Evolutionary conservation across 2,113 vertebrate genomes (phyloP).

Genomic region (Dicrurus megarhynchus): DNA sequence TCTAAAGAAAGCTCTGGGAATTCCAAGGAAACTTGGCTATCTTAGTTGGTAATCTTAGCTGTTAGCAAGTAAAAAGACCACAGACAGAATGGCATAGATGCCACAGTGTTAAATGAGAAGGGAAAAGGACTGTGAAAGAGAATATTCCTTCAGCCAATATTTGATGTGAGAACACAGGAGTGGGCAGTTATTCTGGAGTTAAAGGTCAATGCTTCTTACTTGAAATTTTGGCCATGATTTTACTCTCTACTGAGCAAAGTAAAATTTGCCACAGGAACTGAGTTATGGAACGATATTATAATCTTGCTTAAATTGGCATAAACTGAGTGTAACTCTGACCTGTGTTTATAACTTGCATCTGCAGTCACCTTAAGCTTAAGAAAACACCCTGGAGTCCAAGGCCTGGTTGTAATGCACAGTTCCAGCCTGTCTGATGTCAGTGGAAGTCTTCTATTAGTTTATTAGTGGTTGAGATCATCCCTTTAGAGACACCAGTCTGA

Average conservation of each 20-base stretch:
- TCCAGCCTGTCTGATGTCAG: not conserved
- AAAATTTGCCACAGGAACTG: not conserved
- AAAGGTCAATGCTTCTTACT: not conserved
- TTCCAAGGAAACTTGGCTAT: not conserved
- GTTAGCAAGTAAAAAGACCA: not conserved
- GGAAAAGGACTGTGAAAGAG: not conserved
- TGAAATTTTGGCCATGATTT: not conserved
- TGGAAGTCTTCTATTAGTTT: conserved; percentile 28
- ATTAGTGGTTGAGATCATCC: not conserved
- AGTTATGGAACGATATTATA: not conserved
- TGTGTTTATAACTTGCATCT: not conserved
- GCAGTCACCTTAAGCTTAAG: not conserved
- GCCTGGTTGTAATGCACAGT: not conserved
- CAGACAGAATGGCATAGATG: not conserved
- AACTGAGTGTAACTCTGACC: not conserved
- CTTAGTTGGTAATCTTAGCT: not conserved
- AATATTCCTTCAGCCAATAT: not conserved
- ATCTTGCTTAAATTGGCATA: not conserved
- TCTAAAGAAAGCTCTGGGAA: not conserved
- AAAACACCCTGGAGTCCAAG: not conserved
- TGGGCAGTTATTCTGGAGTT: not conserved
- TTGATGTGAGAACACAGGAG: not conserved
- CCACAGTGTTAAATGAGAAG: not conserved
- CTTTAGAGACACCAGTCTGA: not conserved
- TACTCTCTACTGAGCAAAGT: not conserved